A percentile compares a stretch with the other conserved stretches of the same genome.
Evolutionary conservation across 2,113 vertebrate species (phyloP).

Genomic region (Sterna hirundo): DNA sequence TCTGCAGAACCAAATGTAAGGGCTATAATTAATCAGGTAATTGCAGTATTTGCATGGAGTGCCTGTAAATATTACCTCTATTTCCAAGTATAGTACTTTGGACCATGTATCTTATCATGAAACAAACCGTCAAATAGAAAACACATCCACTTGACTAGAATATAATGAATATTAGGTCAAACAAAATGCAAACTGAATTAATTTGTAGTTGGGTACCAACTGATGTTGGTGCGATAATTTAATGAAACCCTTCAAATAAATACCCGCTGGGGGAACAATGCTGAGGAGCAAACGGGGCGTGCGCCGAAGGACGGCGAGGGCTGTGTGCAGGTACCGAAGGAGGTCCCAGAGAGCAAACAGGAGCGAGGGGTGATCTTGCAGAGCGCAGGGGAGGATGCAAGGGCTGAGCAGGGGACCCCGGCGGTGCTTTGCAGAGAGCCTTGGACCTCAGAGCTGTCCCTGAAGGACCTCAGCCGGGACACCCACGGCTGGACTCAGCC

Average conservation of each 20-base stretch:
- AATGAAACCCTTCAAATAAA: slow-evolving; percentile 56
- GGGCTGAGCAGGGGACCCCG: not conserved
- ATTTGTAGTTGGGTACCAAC: slow-evolving; percentile 39
- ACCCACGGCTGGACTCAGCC: not conserved
- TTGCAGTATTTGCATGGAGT: slow-evolving; percentile 57
- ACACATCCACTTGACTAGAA: slow-evolving; percentile 33
- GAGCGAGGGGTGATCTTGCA: not conserved
- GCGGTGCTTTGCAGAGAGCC: not conserved
- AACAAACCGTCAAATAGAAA: slow-evolving; percentile 36
- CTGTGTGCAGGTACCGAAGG: not conserved
- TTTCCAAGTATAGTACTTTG: slow-evolving; percentile 9
- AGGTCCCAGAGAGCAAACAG: not conserved
- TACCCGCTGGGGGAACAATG: not conserved
- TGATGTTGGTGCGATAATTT: slow-evolving; percentile 26
- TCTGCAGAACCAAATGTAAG: slow-evolving; percentile 19
- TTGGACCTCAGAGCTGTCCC: not conserved
- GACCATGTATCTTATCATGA: slow-evolving; percentile 53
- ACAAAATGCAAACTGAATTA: slow-evolving; percentile 53
- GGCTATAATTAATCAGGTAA: slow-evolving; percentile 65
- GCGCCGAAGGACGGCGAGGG: not conserved
- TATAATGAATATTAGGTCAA: slow-evolving; percentile 61
- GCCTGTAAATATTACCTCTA: slow-evolving; percentile 25
- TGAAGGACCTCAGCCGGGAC: not conserved
- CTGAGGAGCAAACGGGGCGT: not conserved
- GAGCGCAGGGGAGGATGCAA: not conserved